Conservation (phyloP, 1,140 invertebrate species). For the Antheraea pernyi region DNA sequence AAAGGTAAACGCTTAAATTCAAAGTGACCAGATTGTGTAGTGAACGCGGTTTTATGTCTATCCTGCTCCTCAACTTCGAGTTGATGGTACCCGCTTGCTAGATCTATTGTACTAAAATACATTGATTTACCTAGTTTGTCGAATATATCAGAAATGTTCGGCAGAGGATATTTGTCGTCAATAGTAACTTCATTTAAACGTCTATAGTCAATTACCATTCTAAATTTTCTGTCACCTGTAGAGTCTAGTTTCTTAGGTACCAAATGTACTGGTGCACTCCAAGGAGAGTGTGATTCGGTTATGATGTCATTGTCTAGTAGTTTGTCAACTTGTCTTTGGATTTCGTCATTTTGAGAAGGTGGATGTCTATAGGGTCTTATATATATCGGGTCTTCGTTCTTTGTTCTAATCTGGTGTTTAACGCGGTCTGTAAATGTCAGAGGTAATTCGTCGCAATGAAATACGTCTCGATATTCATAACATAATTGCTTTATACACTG, state of each 20-base stretch:
- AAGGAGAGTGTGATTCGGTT: background rate
- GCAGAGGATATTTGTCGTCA: conserved; percentile 12
- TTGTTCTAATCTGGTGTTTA: too few relatives aligned
- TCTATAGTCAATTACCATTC: conserved; percentile 17
- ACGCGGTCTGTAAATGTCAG: too few relatives aligned
- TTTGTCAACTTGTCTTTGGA: too few relatives aligned
- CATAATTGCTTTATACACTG: too few relatives aligned
- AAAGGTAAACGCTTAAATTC: background rate
- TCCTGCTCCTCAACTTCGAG: background rate
- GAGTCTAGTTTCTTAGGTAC: conserved; percentile 1
- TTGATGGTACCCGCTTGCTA: background rate
- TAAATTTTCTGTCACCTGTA: background rate
- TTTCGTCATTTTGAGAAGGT: background rate
- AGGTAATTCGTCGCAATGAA: too few relatives aligned
- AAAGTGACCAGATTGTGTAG: background rate
- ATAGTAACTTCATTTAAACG: conserved; percentile 15
- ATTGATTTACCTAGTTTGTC: background rate
- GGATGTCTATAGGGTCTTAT: too few relatives aligned
- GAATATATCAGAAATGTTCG: conserved; percentile 3
- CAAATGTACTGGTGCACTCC: background rate
- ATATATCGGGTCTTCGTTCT: too few relatives aligned
- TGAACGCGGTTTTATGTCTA: conserved; percentile 1
- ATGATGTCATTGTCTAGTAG: background rate
- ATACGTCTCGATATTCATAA: too few relatives aligned
- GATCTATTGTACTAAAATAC: background rate